These are phyloP conservation scores for Drosophila barbarae DNA, from an alignment of 2,888 invertebrate genomes.

Conservation along the genomic window DNA sequence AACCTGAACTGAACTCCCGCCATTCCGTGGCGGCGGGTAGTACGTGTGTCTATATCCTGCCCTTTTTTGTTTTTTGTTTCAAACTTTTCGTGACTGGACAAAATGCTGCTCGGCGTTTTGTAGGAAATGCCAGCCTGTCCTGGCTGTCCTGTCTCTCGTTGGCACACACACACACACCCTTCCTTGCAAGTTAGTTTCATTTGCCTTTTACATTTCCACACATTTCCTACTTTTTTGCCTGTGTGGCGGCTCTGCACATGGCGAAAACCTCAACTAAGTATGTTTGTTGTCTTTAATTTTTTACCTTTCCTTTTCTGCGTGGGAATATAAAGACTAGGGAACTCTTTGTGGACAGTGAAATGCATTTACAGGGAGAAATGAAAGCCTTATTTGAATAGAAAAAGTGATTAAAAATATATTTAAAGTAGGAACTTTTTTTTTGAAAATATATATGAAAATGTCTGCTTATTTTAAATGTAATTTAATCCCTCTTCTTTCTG, in stretches of 20 bases:
- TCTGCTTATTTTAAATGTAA: not conserved
- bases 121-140: conserved; percentile 43
- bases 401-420: not conserved
- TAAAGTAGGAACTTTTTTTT: too few species aligned
- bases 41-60: conserved; percentile 23
- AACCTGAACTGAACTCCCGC: conserved; percentile 65
- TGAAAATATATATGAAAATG: too few species aligned
- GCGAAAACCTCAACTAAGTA: conserved; percentile 2
- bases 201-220: conserved; percentile 72
- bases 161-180: conserved; percentile 56
- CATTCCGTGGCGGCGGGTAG: conserved; percentile 16
- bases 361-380: not conserved
- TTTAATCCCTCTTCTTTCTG: conserved; percentile 20
- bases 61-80: conserved; percentile 14
- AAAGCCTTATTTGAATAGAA: not conserved
- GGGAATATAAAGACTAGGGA: not conserved
- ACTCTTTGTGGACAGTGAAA: not conserved
- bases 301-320: not conserved
- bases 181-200: conserved; percentile 58
- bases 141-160: conserved; percentile 45
- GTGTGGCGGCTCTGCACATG: not conserved
- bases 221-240: conserved; percentile 49
- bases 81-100: conserved; percentile 74
- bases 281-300: conserved; percentile 1
- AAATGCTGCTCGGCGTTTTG: conserved; percentile 43